These are phyloP conservation scores for Endotricha flammealis DNA, from an alignment of 2,888 invertebrate genomes.

Conservation along the genomic window DNA sequence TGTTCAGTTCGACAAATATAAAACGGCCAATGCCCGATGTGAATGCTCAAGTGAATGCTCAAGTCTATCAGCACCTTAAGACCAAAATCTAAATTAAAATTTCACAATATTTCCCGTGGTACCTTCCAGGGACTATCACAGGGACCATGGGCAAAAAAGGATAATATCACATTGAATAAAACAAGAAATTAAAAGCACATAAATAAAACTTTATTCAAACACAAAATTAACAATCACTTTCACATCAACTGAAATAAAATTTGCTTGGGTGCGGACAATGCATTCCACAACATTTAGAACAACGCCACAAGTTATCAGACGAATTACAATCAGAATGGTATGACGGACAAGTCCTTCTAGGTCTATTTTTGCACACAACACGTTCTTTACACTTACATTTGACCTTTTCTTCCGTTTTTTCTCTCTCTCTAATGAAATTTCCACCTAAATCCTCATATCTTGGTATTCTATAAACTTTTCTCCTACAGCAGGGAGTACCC, in stretches of 20 bases:
- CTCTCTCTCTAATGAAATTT: conserved; percentile 16
- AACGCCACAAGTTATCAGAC: conserved; percentile 20
- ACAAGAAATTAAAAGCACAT: conserved; percentile 5
- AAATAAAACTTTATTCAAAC: conserved; percentile 7
- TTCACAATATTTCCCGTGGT: no score
- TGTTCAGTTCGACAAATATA: no score
- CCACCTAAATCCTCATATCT: conserved; percentile 16
- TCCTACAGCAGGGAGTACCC: conserved; percentile 15
- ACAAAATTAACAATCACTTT: conserved; percentile 11
- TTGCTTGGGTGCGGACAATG: conserved; percentile 42
- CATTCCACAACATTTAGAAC: conserved; percentile 34
- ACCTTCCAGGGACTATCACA: no score
- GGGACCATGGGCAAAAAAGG: no score
- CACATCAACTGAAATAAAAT: conserved; percentile 33
- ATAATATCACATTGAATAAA: background rate
- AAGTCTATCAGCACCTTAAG: no score
- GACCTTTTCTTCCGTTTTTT: conserved; percentile 19
- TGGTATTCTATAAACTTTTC: conserved; percentile 10
- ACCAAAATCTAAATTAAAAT: no score
- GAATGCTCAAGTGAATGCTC: no score
- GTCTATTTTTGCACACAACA: no score
- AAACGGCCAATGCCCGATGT: no score
- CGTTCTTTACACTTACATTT: conserved; percentile 25
- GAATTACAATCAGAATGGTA: conserved; percentile 1
- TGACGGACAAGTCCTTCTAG: background rate